A percentile compares a stretch with the other conserved stretches of the same genome.
Conservation (phyloP, 2,113 vertebrate species). For the Gopherus evgoodei region DNA sequence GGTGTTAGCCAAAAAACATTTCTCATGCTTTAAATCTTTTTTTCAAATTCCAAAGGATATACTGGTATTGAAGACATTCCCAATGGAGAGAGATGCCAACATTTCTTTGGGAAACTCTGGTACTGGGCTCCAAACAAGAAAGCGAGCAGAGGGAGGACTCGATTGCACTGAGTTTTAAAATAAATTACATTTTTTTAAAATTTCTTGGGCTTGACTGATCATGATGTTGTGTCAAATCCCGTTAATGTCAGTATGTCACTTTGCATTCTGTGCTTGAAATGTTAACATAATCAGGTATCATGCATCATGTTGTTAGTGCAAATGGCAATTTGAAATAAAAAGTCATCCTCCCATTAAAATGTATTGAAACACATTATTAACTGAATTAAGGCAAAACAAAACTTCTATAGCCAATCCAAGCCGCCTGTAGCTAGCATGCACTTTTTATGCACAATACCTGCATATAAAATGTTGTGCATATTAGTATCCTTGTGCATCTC, state of each 20-base stretch:
- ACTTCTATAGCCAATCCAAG: background rate
- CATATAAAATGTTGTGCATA: background rate
- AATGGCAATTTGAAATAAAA: background rate
- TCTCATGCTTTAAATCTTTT: background rate
- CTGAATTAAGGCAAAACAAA: background rate
- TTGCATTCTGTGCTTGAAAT: background rate
- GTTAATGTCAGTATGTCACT: conserved; percentile 35
- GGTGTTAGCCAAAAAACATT: background rate
- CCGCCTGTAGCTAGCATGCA: background rate
- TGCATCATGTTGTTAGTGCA: background rate
- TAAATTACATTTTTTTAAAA: conserved; percentile 24
- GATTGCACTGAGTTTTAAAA: conserved; percentile 18
- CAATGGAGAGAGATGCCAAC: background rate
- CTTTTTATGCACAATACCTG: background rate
- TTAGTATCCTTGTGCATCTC: background rate
- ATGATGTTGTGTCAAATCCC: background rate
- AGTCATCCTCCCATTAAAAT: background rate
- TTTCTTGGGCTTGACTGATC: conserved; percentile 9
- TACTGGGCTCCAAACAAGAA: background rate
- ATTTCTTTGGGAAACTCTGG: background rate
- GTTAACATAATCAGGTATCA: background rate
- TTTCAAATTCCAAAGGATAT: background rate
- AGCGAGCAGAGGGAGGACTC: background rate
- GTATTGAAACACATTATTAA: background rate
- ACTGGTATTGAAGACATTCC: background rate